Evolutionary conservation across 2,113 vertebrate genomes (phyloP), one percentile per base, ranked within the genome.

Genomic region (Anser cygnoides): DNA sequence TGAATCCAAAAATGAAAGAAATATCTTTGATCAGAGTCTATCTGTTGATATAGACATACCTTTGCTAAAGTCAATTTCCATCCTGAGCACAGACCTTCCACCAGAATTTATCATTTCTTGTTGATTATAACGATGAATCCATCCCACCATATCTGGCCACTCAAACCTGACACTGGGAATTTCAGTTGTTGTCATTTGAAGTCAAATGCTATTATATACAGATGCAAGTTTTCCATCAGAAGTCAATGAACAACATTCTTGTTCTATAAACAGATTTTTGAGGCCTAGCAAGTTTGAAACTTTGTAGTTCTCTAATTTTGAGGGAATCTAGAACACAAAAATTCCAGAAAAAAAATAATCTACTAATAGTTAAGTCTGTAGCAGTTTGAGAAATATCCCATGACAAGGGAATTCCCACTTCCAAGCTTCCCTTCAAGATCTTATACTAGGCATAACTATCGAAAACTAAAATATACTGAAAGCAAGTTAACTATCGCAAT

Each of bases 181-280:
- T 92, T 59, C 74, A 82, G 33, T 14, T n/a, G 16, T 73, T 63
- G 14, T 79, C 41, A 75, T 17, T 59, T 66, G 19, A 75, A 87
- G 52, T 68, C 54, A 71, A 52, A 39, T 7, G 29, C 50, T 84
- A 22, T 22, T 61, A 58, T 43, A 77, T 2, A 37, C 8, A 65
- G 39, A 59, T 33, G n/a, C 6, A 79, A 71, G 23, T 21, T 66
- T 80, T 83, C 41, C 13, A 43, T 17, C 1, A 16, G 43, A 70
- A 92, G 37, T 9, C 29, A 59, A 29, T 0, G 0, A 76, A 57
- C 55, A 31, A 65, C 4, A 21, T 14, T 13, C 4, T 91, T 57
- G 4, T 54, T 72, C 19, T 50, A 52, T 35, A 80, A 92, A 68
- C 18, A 87, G n/a, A 75, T 43, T 29, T 58, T 76, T 72, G 43